Evolutionary conservation across 2,888 invertebrate species (phyloP), one percentile per base, ranked within the genome.

Genomic region (Melinopterus prodromus): DNA sequence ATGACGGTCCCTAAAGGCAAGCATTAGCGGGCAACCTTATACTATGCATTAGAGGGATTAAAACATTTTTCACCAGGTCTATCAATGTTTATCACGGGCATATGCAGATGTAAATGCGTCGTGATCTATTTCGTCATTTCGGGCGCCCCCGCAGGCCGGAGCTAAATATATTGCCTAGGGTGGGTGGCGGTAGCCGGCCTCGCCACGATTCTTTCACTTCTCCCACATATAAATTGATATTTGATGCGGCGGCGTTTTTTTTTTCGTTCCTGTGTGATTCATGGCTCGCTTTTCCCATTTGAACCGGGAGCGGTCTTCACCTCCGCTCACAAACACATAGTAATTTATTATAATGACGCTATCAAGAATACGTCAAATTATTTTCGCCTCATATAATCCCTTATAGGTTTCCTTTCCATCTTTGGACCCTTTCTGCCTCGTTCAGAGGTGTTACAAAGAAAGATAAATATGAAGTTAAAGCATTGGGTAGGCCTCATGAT

Each of bases 31-130:
- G 53, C 53, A 7, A 53, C 53, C 53, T 9, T 53, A 53, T 7
- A 53, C 53, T 53, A 53, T 53, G 53, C 53, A 53, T 53, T 53
- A 53, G 12, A 53, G 12, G 53, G 53, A 53, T 53, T 74, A 37
- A 74, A 74, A 36, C 74, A 74, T 74, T 74, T 74, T 74, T 74
- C 74, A 74, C n/a, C 7, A 26, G 37, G 26, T 35, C 74, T 37
- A 74, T 74, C 74, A 74, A 74, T 74, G 74, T 74, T 74, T 72
- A 72, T 72, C 74, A 74, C 74, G 74, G 74, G 36, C 36, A 74
- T 74, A 74, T 74, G 74, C 35, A 74, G 74, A 74, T 74, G 74
- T 74, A 74, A 74, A 74, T 74, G 74, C 37, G 74, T 35, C 74
- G 74, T 74, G 74, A 74, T 74, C 74, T 74, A 74, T 74, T 74